These are phyloP conservation scores for Philereme transversata DNA, from an alignment of 2,888 invertebrate species.

Conservation along the genomic window DNA sequence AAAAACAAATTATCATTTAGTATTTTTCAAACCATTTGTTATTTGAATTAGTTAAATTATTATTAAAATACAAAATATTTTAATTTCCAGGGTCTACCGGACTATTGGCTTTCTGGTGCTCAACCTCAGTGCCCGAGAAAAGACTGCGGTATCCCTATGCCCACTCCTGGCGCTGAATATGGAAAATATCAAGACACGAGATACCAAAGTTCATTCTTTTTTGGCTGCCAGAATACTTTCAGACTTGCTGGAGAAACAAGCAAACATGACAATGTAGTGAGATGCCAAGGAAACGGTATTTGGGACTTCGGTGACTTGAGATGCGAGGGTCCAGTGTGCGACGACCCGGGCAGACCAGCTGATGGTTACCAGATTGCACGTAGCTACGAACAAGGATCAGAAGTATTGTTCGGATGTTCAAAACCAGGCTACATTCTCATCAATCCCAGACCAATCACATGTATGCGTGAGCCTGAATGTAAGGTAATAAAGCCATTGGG, in stretches of 20 bases:
- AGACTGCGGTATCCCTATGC: conserved; percentile 95
- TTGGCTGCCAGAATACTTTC: conserved; percentile 98
- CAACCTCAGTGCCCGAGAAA: conserved; percentile 94
- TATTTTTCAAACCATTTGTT: too few relatives aligned
- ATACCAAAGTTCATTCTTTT: conserved; percentile 97
- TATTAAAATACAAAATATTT: not conserved
- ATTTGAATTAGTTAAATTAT: not conserved
- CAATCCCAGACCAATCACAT: conserved; percentile 94
- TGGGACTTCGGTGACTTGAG: conserved; percentile 99
- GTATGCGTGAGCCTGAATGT: conserved; percentile 96
- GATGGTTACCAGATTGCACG: conserved; percentile 94
- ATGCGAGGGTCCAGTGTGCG: conserved; percentile 98
- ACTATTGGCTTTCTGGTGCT: conserved; percentile 95
- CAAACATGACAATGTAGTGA: conserved; percentile 95
- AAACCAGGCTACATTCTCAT: conserved; percentile 96
- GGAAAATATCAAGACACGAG: conserved; percentile 94
- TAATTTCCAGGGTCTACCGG: conserved; percentile 88
- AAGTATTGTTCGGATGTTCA: conserved; percentile 95
- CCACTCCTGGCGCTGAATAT: conserved; percentile 97
- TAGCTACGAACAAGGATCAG: conserved; percentile 94
- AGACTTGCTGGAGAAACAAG: conserved; percentile 96
- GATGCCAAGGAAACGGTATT: conserved; percentile 95
- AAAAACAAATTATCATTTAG: not conserved
- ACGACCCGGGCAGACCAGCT: conserved; percentile 96
- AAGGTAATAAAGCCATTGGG: conserved; percentile 96